A percentile compares a stretch with the other conserved stretches of the same genome.
Conservation (phyloP, 2,113 vertebrate genomes). For the Illadopsis cleaveri region DNA sequence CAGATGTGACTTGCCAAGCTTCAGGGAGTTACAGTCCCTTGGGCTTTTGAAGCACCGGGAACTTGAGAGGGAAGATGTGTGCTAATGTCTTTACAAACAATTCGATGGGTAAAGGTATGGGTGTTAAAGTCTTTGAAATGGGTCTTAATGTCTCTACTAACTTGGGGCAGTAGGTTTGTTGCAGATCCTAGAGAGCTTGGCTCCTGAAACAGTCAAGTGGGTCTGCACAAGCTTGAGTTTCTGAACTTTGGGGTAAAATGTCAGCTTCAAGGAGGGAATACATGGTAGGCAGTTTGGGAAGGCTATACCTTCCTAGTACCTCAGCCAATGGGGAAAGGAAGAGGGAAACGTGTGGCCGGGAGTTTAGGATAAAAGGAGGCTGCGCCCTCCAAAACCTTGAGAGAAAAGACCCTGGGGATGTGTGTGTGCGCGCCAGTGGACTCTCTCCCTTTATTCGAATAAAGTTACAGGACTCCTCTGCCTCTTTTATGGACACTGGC, state of each 20-base stretch:
- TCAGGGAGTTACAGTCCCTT: not conserved
- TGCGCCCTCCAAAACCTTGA: accelerated
- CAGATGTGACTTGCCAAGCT: too few species aligned
- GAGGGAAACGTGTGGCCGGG: not conserved
- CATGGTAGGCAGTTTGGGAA: accelerated
- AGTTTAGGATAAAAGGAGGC: not conserved
- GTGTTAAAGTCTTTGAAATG: not conserved
- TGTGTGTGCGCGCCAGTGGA: accelerated
- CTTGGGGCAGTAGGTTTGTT: not conserved
- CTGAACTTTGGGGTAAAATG: not conserved
- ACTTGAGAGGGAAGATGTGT: not conserved
- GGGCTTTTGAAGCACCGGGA: not conserved
- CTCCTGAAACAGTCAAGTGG: not conserved
- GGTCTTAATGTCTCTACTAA: too few species aligned
- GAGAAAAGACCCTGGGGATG: not conserved
- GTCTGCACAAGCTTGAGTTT: not conserved
- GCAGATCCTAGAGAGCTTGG: not conserved
- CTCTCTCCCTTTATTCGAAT: not conserved
- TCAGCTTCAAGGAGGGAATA: not conserved
- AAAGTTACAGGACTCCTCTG: not conserved
- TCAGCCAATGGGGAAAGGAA: not conserved
- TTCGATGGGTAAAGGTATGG: not conserved
- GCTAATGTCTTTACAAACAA: not conserved
- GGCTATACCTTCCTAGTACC: not conserved
- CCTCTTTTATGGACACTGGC: not conserved